phyloP scores from a whole-genome alignment of 2,888 invertebrate genomes.

The Nebria brevicollis region DNA sequence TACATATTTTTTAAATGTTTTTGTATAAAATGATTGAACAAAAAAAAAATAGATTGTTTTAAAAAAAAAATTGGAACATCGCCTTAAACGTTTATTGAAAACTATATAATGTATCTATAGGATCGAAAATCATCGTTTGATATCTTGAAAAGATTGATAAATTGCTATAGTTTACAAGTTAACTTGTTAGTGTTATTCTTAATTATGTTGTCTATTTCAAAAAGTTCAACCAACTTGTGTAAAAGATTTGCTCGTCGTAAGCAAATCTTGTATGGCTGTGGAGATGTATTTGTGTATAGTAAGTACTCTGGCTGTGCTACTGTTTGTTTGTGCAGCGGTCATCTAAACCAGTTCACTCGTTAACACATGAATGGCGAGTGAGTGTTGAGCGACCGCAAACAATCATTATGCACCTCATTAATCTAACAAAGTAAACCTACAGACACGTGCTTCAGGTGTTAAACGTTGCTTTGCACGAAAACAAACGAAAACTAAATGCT shows the following conservation, averaged over 20 bases:
- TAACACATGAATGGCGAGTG: slow-evolving; percentile 12
- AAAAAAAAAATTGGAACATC: too few relatives aligned
- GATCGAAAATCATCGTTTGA: too few relatives aligned
- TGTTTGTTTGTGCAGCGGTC: not conserved
- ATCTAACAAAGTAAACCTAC: slow-evolving; percentile 6
- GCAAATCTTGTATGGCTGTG: not conserved
- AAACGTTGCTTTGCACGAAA: slow-evolving; percentile 10
- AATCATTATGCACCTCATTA: slow-evolving; percentile 18
- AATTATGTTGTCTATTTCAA: not conserved
- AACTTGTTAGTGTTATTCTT: not conserved
- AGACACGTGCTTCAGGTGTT: slow-evolving; percentile 18
- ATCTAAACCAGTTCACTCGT: slow-evolving; percentile 7
- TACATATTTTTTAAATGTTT: too few relatives aligned
- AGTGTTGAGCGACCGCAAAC: slow-evolving; percentile 19
- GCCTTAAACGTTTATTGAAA: too few relatives aligned
- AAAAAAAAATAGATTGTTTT: too few relatives aligned
- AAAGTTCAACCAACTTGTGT: not conserved
- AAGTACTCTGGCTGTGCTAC: not conserved
- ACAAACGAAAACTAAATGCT: not conserved
- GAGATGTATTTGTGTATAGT: not conserved
- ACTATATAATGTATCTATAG: too few relatives aligned
- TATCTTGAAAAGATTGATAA: too few relatives aligned
- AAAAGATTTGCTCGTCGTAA: not conserved
- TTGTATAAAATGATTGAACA: too few relatives aligned
- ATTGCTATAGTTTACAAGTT: too few relatives aligned